Conservation (phyloP, 2,797 vertebrate species). For the Lacerta bilineata region DNA sequence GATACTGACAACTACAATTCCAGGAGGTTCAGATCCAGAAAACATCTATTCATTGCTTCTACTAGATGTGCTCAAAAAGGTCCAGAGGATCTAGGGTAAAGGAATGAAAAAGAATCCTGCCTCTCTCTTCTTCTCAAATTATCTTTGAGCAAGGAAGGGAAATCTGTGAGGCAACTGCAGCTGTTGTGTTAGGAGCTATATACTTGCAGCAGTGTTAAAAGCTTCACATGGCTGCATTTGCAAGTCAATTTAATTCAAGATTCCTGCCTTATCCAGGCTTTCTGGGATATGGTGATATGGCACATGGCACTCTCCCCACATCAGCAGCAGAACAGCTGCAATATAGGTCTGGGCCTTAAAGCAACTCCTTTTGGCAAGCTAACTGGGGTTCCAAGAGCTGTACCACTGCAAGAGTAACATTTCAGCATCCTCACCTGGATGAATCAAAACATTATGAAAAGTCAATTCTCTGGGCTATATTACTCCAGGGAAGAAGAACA, state of each 20-base stretch:
- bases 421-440: slow-evolving; percentile 21
- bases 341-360: not conserved
- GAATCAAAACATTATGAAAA: slow-evolving; percentile 35
- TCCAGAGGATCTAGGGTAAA: not conserved
- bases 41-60: not conserved
- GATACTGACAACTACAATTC: not conserved
- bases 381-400: not conserved
- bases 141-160: not conserved
- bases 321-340: not conserved
- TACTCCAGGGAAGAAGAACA: slow-evolving; percentile 18
- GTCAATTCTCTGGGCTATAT: slow-evolving; percentile 11
- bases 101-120: not conserved
- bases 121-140: not conserved
- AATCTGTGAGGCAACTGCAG: not conserved
- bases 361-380: not conserved
- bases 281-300: too few relatives aligned
- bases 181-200: not conserved
- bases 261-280: not conserved
- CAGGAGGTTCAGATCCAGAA: not conserved
- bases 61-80: not conserved
- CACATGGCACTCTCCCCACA: not conserved
- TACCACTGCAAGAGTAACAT: slow-evolving; percentile 2
- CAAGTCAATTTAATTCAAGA: not conserved
- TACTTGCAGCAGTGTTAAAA: not conserved
- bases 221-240: not conserved